Base-by-base conservation (phyloP, 1,140 invertebrate genomes). In the Anthonomus grandis region DNA sequence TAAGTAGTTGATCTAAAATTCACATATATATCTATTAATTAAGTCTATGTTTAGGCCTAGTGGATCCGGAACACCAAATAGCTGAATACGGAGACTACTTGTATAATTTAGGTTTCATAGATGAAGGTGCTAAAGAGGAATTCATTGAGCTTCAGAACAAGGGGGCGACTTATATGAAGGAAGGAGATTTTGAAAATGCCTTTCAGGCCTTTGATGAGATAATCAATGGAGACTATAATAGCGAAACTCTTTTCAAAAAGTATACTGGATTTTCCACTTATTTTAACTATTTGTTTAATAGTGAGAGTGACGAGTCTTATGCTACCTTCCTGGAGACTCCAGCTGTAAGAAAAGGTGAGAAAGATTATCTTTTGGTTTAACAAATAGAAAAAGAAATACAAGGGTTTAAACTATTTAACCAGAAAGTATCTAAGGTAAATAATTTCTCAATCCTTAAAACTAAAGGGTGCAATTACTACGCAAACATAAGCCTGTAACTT, bases 31-130 rank as follows among this genome's bases (percentile, higher is more conserved):
- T n/a, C n/a, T n/a, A n/a, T n/a, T n/a, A n/a, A n/a, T n/a, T n/a
- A n/a, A n/a, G n/a, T n/a, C n/a, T n/a, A n/a, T n/a, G n/a, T n/a
- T n/a, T n/a, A n/a, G n/a, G 90, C 1, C 79, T 91, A 2, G 85
- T 81, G 23, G 91, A 93, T 75, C 80, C 17, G 79, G 84, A 51
- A 84, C 90, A 74, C 75, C 54, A 57, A 24, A 12, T 89, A n/a
- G 73, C 82, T 13, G 44, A 36, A 55, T 78, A 83, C 73, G 52
- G 47, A 51, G 78, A 83, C 72, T 89, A 85, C 71, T 79, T 92
- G 22, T 89, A 86, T 62, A 84, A 87, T 59, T 69, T 87, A 3
- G 90, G 91, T 0, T 70, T 91, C 1, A 71, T 91, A 13, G 90
- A 90, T 71, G 74, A 78, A 21, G 80, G 79, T 64, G 76, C 55